These are phyloP conservation scores for Benitochromis conjunctus DNA, from an alignment of 2,113 vertebrate genomes.

Conservation along the genomic window DNA sequence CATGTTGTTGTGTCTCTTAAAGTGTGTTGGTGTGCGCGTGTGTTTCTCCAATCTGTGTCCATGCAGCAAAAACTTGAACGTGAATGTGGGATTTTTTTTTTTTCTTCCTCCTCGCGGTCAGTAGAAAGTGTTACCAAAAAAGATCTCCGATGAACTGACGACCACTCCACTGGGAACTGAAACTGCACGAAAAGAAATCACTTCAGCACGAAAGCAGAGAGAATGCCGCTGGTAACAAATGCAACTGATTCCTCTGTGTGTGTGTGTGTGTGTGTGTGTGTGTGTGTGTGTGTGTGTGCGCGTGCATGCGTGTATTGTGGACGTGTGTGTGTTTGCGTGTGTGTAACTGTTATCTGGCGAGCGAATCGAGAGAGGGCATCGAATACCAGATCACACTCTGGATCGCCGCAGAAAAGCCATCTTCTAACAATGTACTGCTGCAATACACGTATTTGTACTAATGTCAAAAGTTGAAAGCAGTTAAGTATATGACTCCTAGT, in stretches of 20 bases:
- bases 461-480: slow-evolving; percentile 66
- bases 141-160: slow-evolving; percentile 57
- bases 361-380: slow-evolving; percentile 55
- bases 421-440: slow-evolving; percentile 56
- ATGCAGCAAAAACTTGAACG: slow-evolving; percentile 9
- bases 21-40: background rate
- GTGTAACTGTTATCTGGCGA: slow-evolving; percentile 40
- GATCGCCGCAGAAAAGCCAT: slow-evolving; percentile 53
- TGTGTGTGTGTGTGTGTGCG: background rate
- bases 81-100: background rate
- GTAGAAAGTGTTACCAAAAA: slow-evolving; percentile 63
- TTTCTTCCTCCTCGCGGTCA: slow-evolving; percentile 10
- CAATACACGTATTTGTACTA: slow-evolving; percentile 63
- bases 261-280: background rate
- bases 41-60: background rate
- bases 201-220: slow-evolving; percentile 67
- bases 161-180: slow-evolving; percentile 62
- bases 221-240: slow-evolving; percentile 61
- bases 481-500: slow-evolving; percentile 58
- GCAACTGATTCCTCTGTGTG: slow-evolving; percentile 29
- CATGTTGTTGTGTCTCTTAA: background rate
- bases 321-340: background rate
- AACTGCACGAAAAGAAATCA: slow-evolving; percentile 67
- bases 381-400: slow-evolving; percentile 43
- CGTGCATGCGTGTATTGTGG: background rate